Conservation (phyloP, 1,140 invertebrate species). For the Drosophila insularis region DNA sequence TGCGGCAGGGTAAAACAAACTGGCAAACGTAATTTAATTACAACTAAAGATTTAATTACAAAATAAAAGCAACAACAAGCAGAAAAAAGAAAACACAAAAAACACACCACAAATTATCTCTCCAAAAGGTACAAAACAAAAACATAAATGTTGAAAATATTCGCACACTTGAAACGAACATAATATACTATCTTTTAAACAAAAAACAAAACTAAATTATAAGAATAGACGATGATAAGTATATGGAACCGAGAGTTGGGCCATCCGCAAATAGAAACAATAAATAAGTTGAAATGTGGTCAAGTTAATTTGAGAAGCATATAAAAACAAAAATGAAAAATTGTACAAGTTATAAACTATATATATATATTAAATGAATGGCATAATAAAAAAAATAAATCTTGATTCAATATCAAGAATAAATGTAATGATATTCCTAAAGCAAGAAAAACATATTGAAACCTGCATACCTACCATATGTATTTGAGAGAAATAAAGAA, state of each 20-base stretch:
- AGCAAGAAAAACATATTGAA: slow-evolving; percentile 46
- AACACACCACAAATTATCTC: slow-evolving; percentile 29
- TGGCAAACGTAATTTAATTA: slow-evolving; percentile 66
- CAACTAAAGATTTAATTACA: slow-evolving; percentile 35
- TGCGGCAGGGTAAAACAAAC: slow-evolving; percentile 55
- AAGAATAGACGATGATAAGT: slow-evolving; percentile 8
- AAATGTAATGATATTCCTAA: slow-evolving; percentile 69
- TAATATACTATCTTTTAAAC: slow-evolving; percentile 7
- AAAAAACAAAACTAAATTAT: slow-evolving; percentile 1
- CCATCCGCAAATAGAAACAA: slow-evolving; percentile 45
- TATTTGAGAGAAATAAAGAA: slow-evolving; percentile 52
- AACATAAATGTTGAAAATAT: slow-evolving; percentile 49
- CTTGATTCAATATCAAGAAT: slow-evolving; percentile 37
- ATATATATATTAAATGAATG: slow-evolving; percentile 42
- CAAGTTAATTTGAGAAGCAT: slow-evolving; percentile 38
- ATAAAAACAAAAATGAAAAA: slow-evolving; percentile 37
- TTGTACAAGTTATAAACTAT: slow-evolving; percentile 48
- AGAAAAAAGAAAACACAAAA: slow-evolving; percentile 22
- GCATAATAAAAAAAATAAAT: background rate
- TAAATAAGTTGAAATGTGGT: slow-evolving; percentile 38
- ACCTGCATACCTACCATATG: slow-evolving; percentile 53
- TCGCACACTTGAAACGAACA: slow-evolving; percentile 53
- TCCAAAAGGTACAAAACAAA: slow-evolving; percentile 58
- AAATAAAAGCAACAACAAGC: slow-evolving; percentile 43
- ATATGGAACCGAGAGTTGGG: slow-evolving; percentile 35